Percentiles rank a stretch among this genome's conserved stretches.
These are phyloP conservation scores for Corythornis cristatus DNA, from an alignment of 2,113 vertebrate species.

Conservation along the genomic window DNA sequence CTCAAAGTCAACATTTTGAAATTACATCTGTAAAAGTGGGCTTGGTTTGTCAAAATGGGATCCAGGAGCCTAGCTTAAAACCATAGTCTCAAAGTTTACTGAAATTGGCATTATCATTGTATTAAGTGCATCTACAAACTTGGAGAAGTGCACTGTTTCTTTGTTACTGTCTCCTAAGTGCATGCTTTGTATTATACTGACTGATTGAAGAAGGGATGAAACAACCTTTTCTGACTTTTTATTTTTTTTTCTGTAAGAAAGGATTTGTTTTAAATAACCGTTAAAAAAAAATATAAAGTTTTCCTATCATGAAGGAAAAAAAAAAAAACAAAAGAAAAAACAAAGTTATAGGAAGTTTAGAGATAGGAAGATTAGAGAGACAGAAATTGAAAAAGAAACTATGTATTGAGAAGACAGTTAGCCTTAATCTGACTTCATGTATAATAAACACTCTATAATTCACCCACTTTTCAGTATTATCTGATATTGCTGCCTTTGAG, in stretches of 20 bases:
- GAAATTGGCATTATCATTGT: neutral
- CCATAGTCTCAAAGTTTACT: neutral
- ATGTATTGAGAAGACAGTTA: neutral
- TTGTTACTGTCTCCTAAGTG: neutral
- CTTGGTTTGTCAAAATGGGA: neutral
- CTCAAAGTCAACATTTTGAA: neutral
- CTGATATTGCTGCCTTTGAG: neutral
- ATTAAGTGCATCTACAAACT: neutral
- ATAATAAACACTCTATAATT: neutral
- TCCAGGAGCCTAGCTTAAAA: neutral
- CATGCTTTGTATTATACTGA: neutral
- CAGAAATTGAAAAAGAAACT: neutral
- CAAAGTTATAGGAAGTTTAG: neutral
- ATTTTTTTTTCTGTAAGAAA: neutral
- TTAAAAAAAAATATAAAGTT: neutral
- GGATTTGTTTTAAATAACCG: neutral
- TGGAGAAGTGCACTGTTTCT: accelerated
- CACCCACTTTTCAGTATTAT: neutral
- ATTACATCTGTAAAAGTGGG: neutral
- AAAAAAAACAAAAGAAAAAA: neutral
- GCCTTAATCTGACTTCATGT: neutral
- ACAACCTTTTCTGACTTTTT: neutral
- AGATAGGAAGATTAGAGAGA: neutral
- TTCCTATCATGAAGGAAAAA: neutral
- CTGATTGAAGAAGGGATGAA: neutral